phyloP scores from a whole-genome alignment of 1,140 invertebrate species.

The Plectus sambesii region DNA sequence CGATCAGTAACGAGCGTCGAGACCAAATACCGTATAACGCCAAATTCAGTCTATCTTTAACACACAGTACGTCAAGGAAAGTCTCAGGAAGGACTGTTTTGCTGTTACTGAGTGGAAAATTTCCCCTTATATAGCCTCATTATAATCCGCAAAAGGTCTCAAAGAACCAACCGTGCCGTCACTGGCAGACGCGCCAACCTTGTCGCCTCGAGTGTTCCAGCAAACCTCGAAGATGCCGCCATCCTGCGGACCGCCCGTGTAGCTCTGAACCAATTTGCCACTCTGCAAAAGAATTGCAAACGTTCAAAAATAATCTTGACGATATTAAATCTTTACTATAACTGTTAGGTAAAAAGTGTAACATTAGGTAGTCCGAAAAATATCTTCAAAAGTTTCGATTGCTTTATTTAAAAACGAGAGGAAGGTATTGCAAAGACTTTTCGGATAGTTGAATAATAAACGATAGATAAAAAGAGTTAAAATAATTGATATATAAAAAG shows the following conservation, averaged over 20 bases:
- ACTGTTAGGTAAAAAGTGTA: slow-evolving; percentile 13
- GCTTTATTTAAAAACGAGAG: no score
- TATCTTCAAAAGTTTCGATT: no score
- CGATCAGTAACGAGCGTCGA: slow-evolving; percentile 8
- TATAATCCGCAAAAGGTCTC: no score
- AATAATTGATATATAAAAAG: slow-evolving; percentile 58
- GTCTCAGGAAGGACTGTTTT: neutral
- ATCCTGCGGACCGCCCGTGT: slow-evolving; percentile 64
- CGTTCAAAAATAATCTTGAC: slow-evolving; percentile 10
- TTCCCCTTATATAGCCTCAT: no score
- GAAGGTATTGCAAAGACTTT: no score
- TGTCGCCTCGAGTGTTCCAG: slow-evolving; percentile 94
- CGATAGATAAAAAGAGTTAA: slow-evolving; percentile 50
- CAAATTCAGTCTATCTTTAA: no score
- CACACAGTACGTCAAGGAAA: neutral
- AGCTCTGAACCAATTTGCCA: slow-evolving; percentile 88
- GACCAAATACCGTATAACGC: no score
- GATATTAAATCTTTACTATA: slow-evolving; percentile 2
- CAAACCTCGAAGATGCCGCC: slow-evolving; percentile 98
- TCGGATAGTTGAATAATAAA: no score
- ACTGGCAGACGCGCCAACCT: slow-evolving; percentile 94
- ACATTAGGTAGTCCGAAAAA: no score
- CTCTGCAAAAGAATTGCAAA: slow-evolving; percentile 51
- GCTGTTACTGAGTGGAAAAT: no score
- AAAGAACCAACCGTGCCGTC: slow-evolving; percentile 73